Conservation (phyloP, 2,113 vertebrate species). For the Alaudala cheleensis region DNA sequence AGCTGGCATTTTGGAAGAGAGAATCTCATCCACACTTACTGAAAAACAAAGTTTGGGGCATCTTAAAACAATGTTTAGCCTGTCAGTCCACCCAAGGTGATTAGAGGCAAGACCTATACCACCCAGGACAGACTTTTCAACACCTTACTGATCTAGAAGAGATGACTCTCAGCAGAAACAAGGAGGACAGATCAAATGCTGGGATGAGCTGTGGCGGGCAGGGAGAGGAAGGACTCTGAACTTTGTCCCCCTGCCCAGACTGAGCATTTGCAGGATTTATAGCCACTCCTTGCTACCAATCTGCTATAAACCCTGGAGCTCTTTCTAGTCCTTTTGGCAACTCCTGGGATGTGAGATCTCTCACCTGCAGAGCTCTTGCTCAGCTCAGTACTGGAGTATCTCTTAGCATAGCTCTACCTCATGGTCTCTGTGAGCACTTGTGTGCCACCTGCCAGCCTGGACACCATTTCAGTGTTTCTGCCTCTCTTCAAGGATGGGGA, state of each 20-base stretch:
- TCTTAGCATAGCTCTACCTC: neutral
- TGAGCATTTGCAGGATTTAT: neutral
- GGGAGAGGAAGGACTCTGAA: neutral
- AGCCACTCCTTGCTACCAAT: neutral
- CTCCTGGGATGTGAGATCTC: neutral
- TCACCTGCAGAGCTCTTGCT: neutral
- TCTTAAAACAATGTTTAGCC: neutral
- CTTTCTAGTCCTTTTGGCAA: neutral
- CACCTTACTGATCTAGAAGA: neutral
- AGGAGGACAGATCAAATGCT: neutral
- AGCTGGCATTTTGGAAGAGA: neutral
- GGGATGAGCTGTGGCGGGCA: neutral
- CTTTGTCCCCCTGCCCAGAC: neutral
- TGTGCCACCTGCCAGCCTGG: neutral
- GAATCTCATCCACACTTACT: neutral
- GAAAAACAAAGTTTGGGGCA: neutral
- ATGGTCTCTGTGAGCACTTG: accelerated
- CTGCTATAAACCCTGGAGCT: neutral
- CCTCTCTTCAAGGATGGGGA: neutral
- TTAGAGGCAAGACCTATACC: neutral
- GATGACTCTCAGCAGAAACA: neutral
- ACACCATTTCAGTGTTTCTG: neutral
- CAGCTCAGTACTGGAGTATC: neutral
- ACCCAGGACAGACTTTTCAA: neutral
- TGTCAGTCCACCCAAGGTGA: neutral